Evolutionary conservation across 2,797 vertebrate species (phyloP).

Genomic region (Mionectes olivaceus): DNA sequence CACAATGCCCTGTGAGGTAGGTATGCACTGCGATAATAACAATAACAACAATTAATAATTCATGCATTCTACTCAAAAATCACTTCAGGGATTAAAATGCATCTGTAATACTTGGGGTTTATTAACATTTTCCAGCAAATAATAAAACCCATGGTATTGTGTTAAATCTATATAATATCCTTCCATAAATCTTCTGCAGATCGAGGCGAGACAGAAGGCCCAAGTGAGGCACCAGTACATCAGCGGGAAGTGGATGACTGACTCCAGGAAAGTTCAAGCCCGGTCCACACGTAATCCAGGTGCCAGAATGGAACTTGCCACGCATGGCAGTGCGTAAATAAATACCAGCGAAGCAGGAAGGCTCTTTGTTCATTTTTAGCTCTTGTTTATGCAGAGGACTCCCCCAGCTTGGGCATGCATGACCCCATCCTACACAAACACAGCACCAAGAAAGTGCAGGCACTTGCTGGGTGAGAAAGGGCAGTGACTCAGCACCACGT

Average conservation of each 20-base stretch:
- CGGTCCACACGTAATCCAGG: fast-evolving
- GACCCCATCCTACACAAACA: neutral
- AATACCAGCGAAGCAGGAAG: neutral
- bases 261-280: neutral
- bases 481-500: conserved; percentile 5
- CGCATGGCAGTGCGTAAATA: neutral
- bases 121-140: conserved; percentile 72
- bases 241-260: neutral
- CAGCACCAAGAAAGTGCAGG: neutral
- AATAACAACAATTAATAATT: conserved; percentile 70
- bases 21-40: conserved; percentile 45
- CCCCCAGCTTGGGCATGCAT: neutral
- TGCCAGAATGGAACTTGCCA: neutral
- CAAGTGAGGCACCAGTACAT: neutral
- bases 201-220: neutral
- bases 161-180: conserved; percentile 51
- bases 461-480: neutral
- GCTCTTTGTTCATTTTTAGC: neutral
- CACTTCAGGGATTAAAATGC: conserved; percentile 67
- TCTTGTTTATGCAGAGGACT: neutral
- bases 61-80: conserved; percentile 62
- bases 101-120: conserved; percentile 53
- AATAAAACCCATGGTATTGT: conserved; percentile 40
- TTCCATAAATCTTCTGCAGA: conserved; percentile 6
- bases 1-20: conserved; percentile 55